Evolutionary conservation across 1,140 invertebrate genomes (phyloP), one percentile per base, ranked within the genome.

Genomic region (Bombyx mandarina): DNA sequence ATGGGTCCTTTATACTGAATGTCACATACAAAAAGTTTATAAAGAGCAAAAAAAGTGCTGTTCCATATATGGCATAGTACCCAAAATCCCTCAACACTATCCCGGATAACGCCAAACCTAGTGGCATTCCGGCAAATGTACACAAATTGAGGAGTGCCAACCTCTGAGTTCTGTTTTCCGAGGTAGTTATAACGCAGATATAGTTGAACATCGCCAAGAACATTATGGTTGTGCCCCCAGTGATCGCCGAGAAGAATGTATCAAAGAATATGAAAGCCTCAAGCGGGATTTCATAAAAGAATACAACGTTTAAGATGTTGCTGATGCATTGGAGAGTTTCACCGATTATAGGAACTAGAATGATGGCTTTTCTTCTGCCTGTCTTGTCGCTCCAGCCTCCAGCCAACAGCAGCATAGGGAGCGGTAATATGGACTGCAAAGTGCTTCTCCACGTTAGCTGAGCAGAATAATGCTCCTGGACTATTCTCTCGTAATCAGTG

Each of bases 91-190:
- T 45, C 7, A 45, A 45, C 45, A 45, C 45, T 7, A 45, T 45
- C 45, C 45, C 45, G 10, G 45, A 45, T 45, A 45, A 10, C 7
- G 7, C 10, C 45, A 45, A 7, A 10, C 45, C 45, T 10, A 45
- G 7, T 10, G 45, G 45, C 10, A 45, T 45, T 7, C 45, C 10
- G 10, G 10, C 10, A 45, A 7, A 45, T 7, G 45, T 45, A 10
- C 7, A 45, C 45, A 45, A 10, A 45, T 94, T 97, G 58, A 95
- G 92, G n/a, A 97, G 92, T 3, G 94, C 95, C 43, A 97, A 94
- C 63, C 95, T 84, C 6, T 94, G 88, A 0, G 96, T 97, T 59
- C 95, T 90, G 22, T 92, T 93, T 73, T 94, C 92, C 45, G 45
- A 10, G 7, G 45, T 45, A 7, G 45, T 45, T 45, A 45, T 45